Percentiles rank a stretch among this genome's conserved stretches.
Evolutionary conservation across 2,888 invertebrate genomes (phyloP).

Genomic region (Heterodera filipjevi): DNA sequence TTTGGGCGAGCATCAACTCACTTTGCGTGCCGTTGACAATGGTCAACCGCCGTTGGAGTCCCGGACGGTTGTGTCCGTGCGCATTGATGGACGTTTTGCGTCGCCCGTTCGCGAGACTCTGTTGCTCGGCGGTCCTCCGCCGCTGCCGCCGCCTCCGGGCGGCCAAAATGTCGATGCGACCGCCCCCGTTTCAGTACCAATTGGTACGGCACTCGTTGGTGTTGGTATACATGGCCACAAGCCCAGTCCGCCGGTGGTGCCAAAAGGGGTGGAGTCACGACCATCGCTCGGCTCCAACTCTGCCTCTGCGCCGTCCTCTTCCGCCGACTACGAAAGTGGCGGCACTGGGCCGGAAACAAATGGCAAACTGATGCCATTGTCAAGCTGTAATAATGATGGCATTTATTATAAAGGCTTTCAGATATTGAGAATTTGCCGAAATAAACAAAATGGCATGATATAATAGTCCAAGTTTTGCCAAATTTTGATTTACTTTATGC

Average conservation of each 20-base stretch:
- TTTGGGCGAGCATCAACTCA: conserved; percentile 2
- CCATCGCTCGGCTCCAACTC: neutral
- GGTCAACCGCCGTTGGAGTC: conserved; percentile 90
- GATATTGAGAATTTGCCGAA: neutral
- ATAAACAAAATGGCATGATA: neutral
- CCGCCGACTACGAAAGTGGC: conserved; percentile 30
- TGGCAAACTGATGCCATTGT: conserved; percentile 20
- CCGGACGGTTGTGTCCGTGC: conserved; percentile 81
- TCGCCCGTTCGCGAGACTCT: conserved; percentile 23
- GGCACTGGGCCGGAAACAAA: neutral
- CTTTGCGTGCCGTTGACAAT: conserved; percentile 85
- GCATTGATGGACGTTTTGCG: conserved; percentile 47
- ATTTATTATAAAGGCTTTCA: conserved; percentile 23
- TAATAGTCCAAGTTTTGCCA: no score
- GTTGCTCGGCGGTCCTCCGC: neutral
- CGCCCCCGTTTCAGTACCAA: neutral
- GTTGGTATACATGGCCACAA: neutral
- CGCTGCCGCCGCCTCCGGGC: neutral
- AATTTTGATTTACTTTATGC: no score
- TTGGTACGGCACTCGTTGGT: neutral
- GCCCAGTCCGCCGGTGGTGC: neutral
- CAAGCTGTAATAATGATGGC: conserved; percentile 25
- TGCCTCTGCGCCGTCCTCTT: conserved; percentile 14
- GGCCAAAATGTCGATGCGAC: neutral
- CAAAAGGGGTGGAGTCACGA: neutral